These are phyloP conservation scores for Kryptolebias marmoratus DNA, from an alignment of 2,113 vertebrate genomes.

Conservation along the genomic window DNA sequence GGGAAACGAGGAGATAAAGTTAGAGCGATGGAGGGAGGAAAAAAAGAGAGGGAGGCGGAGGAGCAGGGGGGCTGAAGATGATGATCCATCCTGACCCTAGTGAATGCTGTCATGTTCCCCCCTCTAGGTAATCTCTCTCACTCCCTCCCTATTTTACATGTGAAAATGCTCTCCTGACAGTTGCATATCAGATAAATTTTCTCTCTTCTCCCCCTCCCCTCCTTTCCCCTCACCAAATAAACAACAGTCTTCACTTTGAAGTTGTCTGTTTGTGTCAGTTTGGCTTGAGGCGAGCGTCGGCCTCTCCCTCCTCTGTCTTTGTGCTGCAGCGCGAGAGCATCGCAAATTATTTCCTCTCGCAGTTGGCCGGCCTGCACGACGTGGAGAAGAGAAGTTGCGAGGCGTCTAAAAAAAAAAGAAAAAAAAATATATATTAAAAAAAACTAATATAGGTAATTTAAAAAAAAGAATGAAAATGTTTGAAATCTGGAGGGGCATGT, in stretches of 20 bases:
- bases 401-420: constrained; percentile 15
- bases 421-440: neutral
- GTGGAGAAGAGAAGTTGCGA: constrained; percentile 22
- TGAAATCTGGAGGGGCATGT: neutral
- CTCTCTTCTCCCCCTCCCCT: constrained; percentile 27
- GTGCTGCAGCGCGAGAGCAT: constrained; percentile 65
- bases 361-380: constrained; percentile 48
- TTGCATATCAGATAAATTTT: constrained; percentile 80
- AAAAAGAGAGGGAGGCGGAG: constrained; percentile 31
- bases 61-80: constrained; percentile 69
- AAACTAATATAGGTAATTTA: constrained; percentile 40
- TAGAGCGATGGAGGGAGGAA: constrained; percentile 62
- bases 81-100: constrained; percentile 81
- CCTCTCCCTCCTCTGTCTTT: constrained; percentile 73
- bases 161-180: constrained; percentile 82
- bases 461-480: neutral
- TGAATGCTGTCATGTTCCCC: constrained; percentile 81
- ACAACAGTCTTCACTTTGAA: constrained; percentile 84
- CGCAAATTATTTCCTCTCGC: constrained; percentile 60
- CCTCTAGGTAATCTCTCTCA: constrained; percentile 82
- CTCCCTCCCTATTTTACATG: constrained; percentile 81
- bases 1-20: constrained; percentile 66
- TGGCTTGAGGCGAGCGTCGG: constrained; percentile 77
- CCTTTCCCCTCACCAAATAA: constrained; percentile 75
- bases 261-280: constrained; percentile 82